Percentiles rank a stretch among this genome's conserved stretches.
These are phyloP conservation scores for Plusia festucae DNA, from an alignment of 2,888 invertebrate genomes.

Conservation along the genomic window DNA sequence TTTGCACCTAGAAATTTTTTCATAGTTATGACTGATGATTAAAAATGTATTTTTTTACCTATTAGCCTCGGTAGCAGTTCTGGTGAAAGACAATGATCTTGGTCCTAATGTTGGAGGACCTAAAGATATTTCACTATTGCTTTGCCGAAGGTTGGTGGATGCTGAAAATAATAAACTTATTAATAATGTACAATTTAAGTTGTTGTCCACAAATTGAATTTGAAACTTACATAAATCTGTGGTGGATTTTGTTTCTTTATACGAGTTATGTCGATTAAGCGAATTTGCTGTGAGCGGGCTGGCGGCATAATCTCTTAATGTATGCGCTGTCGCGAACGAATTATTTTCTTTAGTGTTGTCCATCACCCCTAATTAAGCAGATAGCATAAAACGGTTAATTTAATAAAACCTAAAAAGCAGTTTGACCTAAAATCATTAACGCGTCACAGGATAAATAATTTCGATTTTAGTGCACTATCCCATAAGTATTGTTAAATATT, in stretches of 20 bases:
- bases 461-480: neutral
- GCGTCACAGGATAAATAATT: neutral
- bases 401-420: neutral
- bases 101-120: constrained; percentile 83
- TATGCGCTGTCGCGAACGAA: constrained; percentile 67
- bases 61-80: constrained; percentile 73
- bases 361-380: constrained; percentile 75
- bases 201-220: neutral
- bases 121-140: constrained; percentile 84
- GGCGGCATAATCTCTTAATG: constrained; percentile 75
- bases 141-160: constrained; percentile 77
- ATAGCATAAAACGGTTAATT: constrained; percentile 33
- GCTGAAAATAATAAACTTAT: constrained; percentile 65
- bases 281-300: constrained; percentile 71
- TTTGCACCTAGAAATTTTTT: too few relatives aligned
- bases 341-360: constrained; percentile 78
- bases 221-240: constrained; percentile 78
- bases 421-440: neutral
- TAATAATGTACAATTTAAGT: constrained; percentile 11
- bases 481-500: neutral
- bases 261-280: constrained; percentile 85
- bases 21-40: neutral
- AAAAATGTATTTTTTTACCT: constrained; percentile 65
- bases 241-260: constrained; percentile 83
- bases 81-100: constrained; percentile 83